Evolutionary conservation across 1,140 invertebrate genomes (phyloP), one percentile per base, ranked within the genome.

Genomic region (Neocloeon triangulifer): DNA sequence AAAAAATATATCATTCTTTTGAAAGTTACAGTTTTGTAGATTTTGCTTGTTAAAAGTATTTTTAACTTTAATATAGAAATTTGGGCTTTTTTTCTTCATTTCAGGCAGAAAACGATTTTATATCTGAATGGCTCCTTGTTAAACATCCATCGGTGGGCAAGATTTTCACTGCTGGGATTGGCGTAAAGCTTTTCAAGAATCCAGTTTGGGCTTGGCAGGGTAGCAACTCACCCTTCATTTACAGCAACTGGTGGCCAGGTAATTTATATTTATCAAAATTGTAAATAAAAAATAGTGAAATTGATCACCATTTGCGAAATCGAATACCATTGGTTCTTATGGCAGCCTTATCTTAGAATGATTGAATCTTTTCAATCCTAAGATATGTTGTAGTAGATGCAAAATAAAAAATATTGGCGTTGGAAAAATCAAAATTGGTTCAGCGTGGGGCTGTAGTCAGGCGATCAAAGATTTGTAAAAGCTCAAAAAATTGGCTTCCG

Each of bases 51-150:
- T 13, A 8, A 13, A 15, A 7, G 10, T 28, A 8, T 8, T 28
- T 8, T 7, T 7, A 8, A n/a, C 7, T 28, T 7, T 8, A 28
- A 28, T 13, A n/a, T 8, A 8, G 27, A 28, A 15, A 28, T 7
- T 28, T 8, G 13, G 6, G 6, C 7, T 21, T 31, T 19, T 31
- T 2, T n/a, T 19, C 15, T 30, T 36, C 28, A 19, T 23, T 40
- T 33, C 51, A 65, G 45, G 44, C 44, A n/a, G 67, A 70, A 47
- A 69, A 62, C 42, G 55, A 69, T 43, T 67, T 66, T 36, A 28
- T 70, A 6, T 68, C 64, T 10, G 62, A 64, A 37, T 52, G 61
- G 49, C 38, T 69, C 33, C 32, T 51, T 10, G 50, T 51, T 17
- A 41, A 29, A 12, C 38, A 57, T 25, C 50, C 58, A n/a, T 39